Evolutionary conservation across 2,797 vertebrate species (phyloP).

Genomic region (Anguilla obscura): DNA sequence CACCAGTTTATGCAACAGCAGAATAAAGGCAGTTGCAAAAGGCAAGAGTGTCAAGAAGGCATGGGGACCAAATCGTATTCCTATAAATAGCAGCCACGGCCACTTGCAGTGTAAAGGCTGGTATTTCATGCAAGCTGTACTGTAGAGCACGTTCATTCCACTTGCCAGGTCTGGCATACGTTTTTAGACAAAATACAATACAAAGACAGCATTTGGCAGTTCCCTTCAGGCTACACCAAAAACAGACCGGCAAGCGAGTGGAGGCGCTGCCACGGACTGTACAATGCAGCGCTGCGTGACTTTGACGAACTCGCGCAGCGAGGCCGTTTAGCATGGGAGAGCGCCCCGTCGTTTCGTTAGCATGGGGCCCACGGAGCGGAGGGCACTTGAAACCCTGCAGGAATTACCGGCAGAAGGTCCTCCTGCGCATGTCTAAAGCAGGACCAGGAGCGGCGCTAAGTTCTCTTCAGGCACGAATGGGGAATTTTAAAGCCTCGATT

Average conservation of each 20-base stretch:
- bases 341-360: background rate
- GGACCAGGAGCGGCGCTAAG: background rate
- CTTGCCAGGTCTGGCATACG: background rate
- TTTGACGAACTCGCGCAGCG: background rate
- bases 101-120: background rate
- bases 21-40: background rate
- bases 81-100: background rate
- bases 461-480: background rate
- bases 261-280: no score
- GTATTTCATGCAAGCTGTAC: background rate
- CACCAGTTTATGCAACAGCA: background rate
- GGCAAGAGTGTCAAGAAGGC: background rate
- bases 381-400: conserved; percentile 22
- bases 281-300: background rate
- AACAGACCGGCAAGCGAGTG: background rate
- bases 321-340: background rate
- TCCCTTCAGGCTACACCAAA: background rate
- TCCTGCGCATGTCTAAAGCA: conserved; percentile 26
- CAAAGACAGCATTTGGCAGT: background rate
- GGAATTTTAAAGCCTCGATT: background rate
- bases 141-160: background rate
- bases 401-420: conserved; percentile 14
- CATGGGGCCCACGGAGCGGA: background rate
- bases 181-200: background rate
- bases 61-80: background rate